A percentile compares a stretch with the other conserved stretches of the same genome.
Conservation (phyloP, 1,140 invertebrate genomes). For the Bombus fervidus region DNA sequence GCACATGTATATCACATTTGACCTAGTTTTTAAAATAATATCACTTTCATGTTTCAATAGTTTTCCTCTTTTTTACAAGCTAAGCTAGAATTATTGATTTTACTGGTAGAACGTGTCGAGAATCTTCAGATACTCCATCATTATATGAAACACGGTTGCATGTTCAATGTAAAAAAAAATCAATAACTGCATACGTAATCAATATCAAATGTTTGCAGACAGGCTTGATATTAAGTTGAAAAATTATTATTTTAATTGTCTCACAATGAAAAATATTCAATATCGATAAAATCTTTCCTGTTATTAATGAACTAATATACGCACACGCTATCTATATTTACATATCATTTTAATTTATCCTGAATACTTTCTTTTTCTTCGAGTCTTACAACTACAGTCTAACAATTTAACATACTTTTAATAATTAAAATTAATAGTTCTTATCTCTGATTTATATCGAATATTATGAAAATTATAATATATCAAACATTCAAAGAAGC, state of each 20-base stretch:
- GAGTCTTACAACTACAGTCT: neutral
- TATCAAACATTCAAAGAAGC: neutral
- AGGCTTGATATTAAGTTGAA: neutral
- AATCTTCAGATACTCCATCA: neutral
- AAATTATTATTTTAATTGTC: neutral
- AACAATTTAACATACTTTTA: neutral
- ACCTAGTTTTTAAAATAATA: neutral
- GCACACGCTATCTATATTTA: too few relatives aligned
- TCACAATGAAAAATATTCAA: neutral
- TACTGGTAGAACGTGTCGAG: neutral
- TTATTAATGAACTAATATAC: neutral
- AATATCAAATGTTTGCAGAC: neutral
- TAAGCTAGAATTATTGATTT: constrained; percentile 6
- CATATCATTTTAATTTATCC: neutral
- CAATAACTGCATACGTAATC: neutral
- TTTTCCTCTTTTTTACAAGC: neutral
- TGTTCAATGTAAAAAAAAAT: neutral
- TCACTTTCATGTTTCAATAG: neutral
- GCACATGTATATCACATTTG: neutral
- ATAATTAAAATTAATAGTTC: neutral
- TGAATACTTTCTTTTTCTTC: too few relatives aligned
- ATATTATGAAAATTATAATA: neutral
- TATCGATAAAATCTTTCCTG: neutral
- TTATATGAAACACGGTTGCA: neutral
- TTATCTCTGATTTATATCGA: neutral